Percentiles rank a stretch among this genome's conserved stretches.
Evolutionary conservation across 2,113 vertebrate genomes (phyloP).

Genomic region (Okapia johnstoni): DNA sequence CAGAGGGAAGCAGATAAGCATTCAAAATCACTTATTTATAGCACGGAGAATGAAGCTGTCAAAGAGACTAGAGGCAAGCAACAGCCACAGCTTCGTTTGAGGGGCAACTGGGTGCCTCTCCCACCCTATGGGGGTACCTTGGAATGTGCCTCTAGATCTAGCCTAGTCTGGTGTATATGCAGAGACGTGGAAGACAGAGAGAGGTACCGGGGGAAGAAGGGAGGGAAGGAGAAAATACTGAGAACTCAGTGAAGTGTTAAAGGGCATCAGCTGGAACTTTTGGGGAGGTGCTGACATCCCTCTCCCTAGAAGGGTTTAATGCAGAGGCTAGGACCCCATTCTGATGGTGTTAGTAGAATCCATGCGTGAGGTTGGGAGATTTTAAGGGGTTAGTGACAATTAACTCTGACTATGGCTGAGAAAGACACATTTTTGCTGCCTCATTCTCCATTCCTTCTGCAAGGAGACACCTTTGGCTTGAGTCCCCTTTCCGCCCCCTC

Average conservation of each 20-base stretch:
- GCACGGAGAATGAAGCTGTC: conserved; percentile 32
- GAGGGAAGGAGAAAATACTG: not conserved
- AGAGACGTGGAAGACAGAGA: not conserved
- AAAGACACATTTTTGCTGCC: not conserved
- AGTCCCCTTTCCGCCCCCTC: not conserved
- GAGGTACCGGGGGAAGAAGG: not conserved
- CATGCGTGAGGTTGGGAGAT: not conserved
- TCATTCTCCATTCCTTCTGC: not conserved
- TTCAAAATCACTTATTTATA: conserved; percentile 71
- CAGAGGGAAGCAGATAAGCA: conserved; percentile 64
- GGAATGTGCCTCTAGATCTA: not conserved
- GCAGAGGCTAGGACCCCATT: not conserved
- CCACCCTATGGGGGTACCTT: not conserved
- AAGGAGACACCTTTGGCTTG: not conserved
- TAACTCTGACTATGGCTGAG: not conserved
- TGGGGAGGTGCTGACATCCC: not conserved
- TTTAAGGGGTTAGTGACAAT: not conserved
- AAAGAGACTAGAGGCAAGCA: conserved; percentile 46
- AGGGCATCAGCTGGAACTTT: not conserved
- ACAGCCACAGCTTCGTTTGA: conserved; percentile 44
- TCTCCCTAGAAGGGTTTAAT: not conserved
- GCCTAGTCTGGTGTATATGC: not conserved
- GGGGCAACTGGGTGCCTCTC: not conserved
- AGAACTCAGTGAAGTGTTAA: not conserved
- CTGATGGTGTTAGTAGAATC: not conserved